Evolutionary conservation across 2,888 invertebrate species (phyloP).

Genomic region (Drosophila merina): DNA sequence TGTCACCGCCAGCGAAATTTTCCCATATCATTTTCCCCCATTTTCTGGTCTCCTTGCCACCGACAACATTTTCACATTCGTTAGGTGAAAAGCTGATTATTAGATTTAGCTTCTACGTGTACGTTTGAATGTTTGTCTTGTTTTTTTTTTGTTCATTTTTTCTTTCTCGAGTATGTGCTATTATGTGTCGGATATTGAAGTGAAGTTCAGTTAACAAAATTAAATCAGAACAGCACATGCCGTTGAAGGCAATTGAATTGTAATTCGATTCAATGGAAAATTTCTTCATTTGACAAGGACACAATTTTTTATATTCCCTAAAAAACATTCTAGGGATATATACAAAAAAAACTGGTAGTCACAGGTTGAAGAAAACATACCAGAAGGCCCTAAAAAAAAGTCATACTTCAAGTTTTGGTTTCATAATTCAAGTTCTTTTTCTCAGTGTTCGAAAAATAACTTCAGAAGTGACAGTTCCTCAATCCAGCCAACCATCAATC

Average conservation of each 20-base stretch:
- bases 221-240: conserved; percentile 38
- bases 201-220: not conserved
- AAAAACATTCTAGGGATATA: too few relatives aligned
- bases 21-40: conserved; percentile 1
- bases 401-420: not conserved
- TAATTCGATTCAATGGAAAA: conserved; percentile 52
- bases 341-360: too few relatives aligned
- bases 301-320: not conserved
- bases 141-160: conserved; percentile 4
- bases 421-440: not conserved
- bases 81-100: conserved; percentile 58
- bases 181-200: not conserved
- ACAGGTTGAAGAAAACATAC: too few relatives aligned
- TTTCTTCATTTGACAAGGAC: conserved; percentile 14
- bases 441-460: conserved; percentile 5
- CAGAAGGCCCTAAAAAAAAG: too few relatives aligned
- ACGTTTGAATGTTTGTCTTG: conserved; percentile 7
- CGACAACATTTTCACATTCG: conserved; percentile 25
- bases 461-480: conserved; percentile 14
- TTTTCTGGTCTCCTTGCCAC: conserved; percentile 9
- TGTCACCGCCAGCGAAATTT: conserved; percentile 55
- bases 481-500: conserved; percentile 21
- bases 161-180: conserved; percentile 21
- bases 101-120: conserved; percentile 50
- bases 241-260: conserved; percentile 65